Base-by-base conservation (phyloP, 2,888 invertebrate species). In the Biston betularia region DNA sequence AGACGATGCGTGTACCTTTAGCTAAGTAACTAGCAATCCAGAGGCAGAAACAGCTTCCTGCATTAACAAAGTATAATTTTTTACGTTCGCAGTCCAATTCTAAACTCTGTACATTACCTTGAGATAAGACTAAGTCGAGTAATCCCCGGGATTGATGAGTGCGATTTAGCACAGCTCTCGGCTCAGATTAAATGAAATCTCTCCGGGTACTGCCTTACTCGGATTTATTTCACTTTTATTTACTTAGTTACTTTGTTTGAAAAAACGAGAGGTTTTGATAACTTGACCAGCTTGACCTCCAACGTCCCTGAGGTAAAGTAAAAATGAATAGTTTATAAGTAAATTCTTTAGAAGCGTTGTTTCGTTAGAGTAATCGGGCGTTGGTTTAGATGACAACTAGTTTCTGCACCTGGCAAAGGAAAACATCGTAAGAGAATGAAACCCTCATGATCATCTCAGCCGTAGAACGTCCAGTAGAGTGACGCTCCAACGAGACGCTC, bases 121-220 rank as follows among this genome's bases (percentile, higher is more conserved):
- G 34, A 73, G 73, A 73, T 76, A 77, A 83, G 78, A 78, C 79
- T 74, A 68, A 79, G 79, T 65, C 61, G 75, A 76, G 84, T 86
- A 85, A 86, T 86, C 85, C 80, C 63, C 52, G 64, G 78, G 88
- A 90, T 89, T 87, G 88, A 90, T 90, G 89, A 79, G 76, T 71
- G 82, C 83, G 80, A 89, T 90, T 89, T 89, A 87, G 74, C 79
- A 80, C 77, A 65, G 80, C 83, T 73, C 61, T 82, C 79, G 79
- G 78, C 74, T 71, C 74, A 84, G 89, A 89, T 90, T 90, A 89
- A 89, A 87, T 79, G 85, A 81, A 85, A 81, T 83, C 88, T 87
- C 85, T 82, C 77, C 75, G 77, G 78, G 79, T 79, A 79, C 81
- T 79, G 78, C 76, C 75, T 82, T 77, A 79, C 75, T 81, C 77